Evolutionary conservation across 2,797 vertebrate genomes (phyloP).

Genomic region (Rhabdophis nuchalis): DNA sequence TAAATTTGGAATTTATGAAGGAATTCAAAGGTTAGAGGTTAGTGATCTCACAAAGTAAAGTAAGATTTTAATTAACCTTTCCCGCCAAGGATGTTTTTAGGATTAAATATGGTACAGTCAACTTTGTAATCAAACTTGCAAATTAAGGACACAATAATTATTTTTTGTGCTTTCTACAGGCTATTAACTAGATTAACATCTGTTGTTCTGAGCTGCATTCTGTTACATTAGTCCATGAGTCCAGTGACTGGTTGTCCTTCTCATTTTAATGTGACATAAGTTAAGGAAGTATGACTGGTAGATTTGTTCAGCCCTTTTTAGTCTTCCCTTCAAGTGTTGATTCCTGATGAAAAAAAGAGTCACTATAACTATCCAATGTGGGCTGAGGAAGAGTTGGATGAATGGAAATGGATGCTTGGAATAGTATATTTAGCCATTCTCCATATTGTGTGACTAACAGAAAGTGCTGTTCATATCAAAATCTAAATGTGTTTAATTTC

Average conservation of each 20-base stretch:
- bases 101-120: neutral
- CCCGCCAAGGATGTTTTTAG: neutral
- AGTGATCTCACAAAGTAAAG: neutral
- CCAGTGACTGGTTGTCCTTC: neutral
- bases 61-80: slow-evolving; percentile 18
- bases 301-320: neutral
- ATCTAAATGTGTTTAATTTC: neutral
- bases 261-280: neutral
- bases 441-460: neutral
- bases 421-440: neutral
- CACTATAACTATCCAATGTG: neutral
- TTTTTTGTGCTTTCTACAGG: neutral
- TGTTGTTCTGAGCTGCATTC: neutral
- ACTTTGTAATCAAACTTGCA: neutral
- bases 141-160: neutral
- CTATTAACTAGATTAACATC: neutral
- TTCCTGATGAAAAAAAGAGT: neutral
- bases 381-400: neutral
- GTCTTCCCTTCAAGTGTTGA: neutral
- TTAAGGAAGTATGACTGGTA: neutral
- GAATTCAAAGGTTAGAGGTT: neutral
- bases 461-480: neutral
- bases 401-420: neutral
- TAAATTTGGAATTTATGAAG: neutral
- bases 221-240: neutral